phyloP scores from a whole-genome alignment of 2,888 invertebrate genomes.

The Glomeris marginata region DNA sequence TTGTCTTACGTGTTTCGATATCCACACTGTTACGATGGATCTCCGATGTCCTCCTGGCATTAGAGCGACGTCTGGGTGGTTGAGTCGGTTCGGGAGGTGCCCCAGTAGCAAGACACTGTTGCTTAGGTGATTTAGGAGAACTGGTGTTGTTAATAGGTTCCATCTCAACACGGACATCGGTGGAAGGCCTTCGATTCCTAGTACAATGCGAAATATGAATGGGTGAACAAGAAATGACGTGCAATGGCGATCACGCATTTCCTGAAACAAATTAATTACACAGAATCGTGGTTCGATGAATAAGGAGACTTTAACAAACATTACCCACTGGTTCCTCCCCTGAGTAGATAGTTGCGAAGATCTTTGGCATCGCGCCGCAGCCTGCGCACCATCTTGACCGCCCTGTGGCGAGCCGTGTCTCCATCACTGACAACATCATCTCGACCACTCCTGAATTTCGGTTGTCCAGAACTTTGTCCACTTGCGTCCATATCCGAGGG shows the following conservation, averaged over 20 bases:
- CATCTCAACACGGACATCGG: constrained; percentile 12
- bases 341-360: constrained; percentile 13
- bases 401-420: constrained; percentile 11
- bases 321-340: not conserved
- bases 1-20: too few relatives aligned
- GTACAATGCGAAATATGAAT: not conserved
- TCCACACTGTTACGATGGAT: too few relatives aligned
- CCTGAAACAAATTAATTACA: too few relatives aligned
- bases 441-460: not conserved
- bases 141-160: constrained; percentile 4
- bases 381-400: constrained; percentile 12
- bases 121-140: too few relatives aligned
- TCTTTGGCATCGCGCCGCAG: constrained; percentile 13
- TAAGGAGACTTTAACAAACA: too few relatives aligned
- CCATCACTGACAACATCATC: not conserved
- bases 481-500: not conserved
- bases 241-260: too few relatives aligned
- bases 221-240: too few relatives aligned
- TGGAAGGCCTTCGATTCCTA: not conserved
- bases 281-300: too few relatives aligned
- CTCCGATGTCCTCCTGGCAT: too few relatives aligned
- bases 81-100: too few relatives aligned
- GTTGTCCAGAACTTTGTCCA: not conserved
- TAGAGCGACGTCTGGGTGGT: too few relatives aligned
- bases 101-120: too few relatives aligned